Evolutionary conservation across 2,113 vertebrate species (phyloP).

Genomic region (Dolichallabes microphthalmus): DNA sequence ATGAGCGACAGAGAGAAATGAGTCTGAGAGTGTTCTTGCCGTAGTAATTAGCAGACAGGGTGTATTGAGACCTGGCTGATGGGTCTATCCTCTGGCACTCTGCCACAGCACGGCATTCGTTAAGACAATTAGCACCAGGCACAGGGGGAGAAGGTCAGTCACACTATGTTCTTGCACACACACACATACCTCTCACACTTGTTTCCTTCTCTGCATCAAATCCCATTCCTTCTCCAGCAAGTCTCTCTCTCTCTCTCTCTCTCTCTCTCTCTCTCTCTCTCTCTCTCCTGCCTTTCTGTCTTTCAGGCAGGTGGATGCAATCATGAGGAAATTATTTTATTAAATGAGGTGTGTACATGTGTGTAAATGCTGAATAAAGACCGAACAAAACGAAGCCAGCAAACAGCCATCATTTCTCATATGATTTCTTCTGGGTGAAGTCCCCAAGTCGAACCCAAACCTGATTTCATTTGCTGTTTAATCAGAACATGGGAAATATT

Average conservation of each 20-base stretch:
- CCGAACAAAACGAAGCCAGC: neutral
- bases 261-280: constrained; percentile 44
- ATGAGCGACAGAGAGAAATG: neutral
- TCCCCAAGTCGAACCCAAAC: neutral
- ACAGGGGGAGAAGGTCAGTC: constrained; percentile 54
- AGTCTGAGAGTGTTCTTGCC: neutral
- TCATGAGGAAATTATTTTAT: constrained; percentile 55
- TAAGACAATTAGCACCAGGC: constrained; percentile 69
- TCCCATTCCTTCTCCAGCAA: constrained; percentile 36
- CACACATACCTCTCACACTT: constrained; percentile 4
- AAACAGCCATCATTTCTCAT: constrained; percentile 15
- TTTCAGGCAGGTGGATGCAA: constrained; percentile 56
- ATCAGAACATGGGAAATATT: neutral
- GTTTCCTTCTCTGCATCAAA: constrained; percentile 5
- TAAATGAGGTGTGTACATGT: constrained; percentile 47
- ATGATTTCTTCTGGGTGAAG: constrained; percentile 7
- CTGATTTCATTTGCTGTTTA: constrained; percentile 10
- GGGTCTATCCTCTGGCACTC: constrained; percentile 61
- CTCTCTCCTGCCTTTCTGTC: constrained; percentile 45
- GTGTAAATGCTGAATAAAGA: constrained; percentile 14
- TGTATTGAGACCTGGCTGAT: constrained; percentile 41
- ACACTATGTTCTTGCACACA: constrained; percentile 37
- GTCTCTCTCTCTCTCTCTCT: constrained; percentile 52
- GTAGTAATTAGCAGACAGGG: constrained; percentile 36
- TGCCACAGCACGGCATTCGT: constrained; percentile 66